Conservation (phyloP, 1,140 invertebrate species). For the Ctenoplectra terminalis region DNA sequence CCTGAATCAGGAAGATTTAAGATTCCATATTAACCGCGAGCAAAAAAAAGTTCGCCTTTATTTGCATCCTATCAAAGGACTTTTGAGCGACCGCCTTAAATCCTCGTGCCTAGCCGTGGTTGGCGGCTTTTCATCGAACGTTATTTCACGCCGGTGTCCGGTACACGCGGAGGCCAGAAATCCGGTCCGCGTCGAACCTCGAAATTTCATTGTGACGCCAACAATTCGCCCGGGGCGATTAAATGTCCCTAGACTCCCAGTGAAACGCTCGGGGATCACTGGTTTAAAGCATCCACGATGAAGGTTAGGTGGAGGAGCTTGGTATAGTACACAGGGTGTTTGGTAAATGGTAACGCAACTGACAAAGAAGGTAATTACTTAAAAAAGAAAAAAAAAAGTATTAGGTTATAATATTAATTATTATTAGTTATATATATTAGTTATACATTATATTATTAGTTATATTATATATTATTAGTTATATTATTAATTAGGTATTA, state of each 20-base stretch:
- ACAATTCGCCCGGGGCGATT: slow-evolving; percentile 19
- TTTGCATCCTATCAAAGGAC: slow-evolving; percentile 48
- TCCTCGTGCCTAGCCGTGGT: background rate
- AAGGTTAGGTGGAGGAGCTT: too few relatives aligned
- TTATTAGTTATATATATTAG: too few relatives aligned
- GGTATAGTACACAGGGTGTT: too few relatives aligned
- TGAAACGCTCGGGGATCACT: background rate
- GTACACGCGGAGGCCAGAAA: background rate
- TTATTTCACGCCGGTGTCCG: slow-evolving; percentile 30
- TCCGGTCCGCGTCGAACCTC: slow-evolving; percentile 8
- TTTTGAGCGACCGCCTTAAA: slow-evolving; percentile 33
- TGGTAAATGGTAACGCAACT: background rate
- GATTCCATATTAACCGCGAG: slow-evolving; percentile 49
- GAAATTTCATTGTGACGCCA: slow-evolving; percentile 40
- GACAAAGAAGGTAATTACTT: too few relatives aligned
- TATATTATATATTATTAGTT: too few relatives aligned
- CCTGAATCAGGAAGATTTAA: slow-evolving; percentile 27
- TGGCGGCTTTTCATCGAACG: slow-evolving; percentile 29
- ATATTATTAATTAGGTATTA: too few relatives aligned
- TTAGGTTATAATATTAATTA: too few relatives aligned
- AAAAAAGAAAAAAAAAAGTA: too few relatives aligned
- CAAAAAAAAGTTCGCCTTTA: slow-evolving; percentile 49
- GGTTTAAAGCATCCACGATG: too few relatives aligned
- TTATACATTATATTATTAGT: too few relatives aligned
- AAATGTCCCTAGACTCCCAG: slow-evolving; percentile 2